These are phyloP conservation scores for Hydractinia echinata DNA, from an alignment of 30 jellyfish, hydroid and myxozoan genomes.

Conservation along the genomic window DNA sequence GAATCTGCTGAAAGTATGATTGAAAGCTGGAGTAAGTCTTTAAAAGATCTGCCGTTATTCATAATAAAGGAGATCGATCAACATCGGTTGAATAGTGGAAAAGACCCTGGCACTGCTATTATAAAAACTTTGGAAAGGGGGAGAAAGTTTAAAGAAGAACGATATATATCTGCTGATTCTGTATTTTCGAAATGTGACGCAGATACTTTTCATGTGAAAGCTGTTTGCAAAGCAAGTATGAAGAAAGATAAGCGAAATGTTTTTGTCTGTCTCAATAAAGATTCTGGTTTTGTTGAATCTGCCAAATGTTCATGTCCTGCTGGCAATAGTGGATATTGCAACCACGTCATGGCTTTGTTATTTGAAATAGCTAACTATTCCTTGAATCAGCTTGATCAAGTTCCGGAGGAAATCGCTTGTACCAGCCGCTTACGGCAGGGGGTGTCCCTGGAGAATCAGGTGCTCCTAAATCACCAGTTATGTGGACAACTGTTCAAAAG, in stretches of 20 bases:
- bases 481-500: no score
- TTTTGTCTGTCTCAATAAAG: no score
- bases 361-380: constrained; percentile 53
- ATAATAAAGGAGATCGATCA: constrained; percentile 32
- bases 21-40: constrained; percentile 28
- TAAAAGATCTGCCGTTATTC: no score
- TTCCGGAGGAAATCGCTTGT: constrained; percentile 59
- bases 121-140: constrained; percentile 38
- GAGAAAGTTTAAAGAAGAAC: constrained; percentile 25
- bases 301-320: constrained; percentile 39
- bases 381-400: constrained; percentile 15
- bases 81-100: constrained; percentile 32
- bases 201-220: no score
- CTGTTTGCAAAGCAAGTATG: no score
- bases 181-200: background rate
- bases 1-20: background rate
- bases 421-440: constrained; percentile 55
- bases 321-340: constrained; percentile 52
- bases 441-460: no score
- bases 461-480: no score
- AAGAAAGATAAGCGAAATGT: no score
- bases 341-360: constrained; percentile 67
- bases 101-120: constrained; percentile 17
- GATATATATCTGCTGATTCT: constrained; percentile 40
- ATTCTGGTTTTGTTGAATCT: no score